Evolutionary conservation across 1,140 invertebrate genomes (phyloP).

Genomic region (Musca domestica): DNA sequence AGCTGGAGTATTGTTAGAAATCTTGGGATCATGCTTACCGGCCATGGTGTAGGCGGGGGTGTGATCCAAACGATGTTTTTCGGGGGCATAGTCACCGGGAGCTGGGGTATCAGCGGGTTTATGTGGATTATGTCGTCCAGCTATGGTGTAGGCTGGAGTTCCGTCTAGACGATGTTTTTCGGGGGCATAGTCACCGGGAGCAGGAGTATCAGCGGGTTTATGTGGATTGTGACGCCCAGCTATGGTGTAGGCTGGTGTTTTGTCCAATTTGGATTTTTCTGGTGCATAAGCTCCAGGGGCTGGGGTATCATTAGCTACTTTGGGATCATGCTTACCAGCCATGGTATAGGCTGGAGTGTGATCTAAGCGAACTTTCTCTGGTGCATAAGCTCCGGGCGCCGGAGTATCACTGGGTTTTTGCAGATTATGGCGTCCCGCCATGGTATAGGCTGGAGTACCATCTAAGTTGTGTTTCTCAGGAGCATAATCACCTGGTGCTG

Average conservation of each 20-base stretch:
- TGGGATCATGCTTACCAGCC: constrained; percentile 57
- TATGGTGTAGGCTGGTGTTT: constrained; percentile 61
- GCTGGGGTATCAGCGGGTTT: constrained; percentile 57
- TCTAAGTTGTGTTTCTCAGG: constrained; percentile 62
- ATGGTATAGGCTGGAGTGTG: constrained; percentile 63
- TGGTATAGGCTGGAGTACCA: constrained; percentile 55
- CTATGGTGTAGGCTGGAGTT: constrained; percentile 55
- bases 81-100: constrained; percentile 59
- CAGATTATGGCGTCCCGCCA: constrained; percentile 59
- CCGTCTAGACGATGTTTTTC: constrained; percentile 63
- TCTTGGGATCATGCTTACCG: constrained; percentile 53
- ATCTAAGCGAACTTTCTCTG: constrained; percentile 63
- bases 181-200: constrained; percentile 61
- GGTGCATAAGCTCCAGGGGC: constrained; percentile 62
- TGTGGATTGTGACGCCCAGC: constrained; percentile 57
- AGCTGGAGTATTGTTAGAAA: constrained; percentile 50
- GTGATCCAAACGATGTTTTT: constrained; percentile 64
- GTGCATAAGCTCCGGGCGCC: constrained; percentile 59
- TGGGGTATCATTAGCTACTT: constrained; percentile 66
- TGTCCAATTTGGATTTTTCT: constrained; percentile 62
- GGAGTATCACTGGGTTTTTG: constrained; percentile 57
- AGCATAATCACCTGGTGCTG: constrained; percentile 62
- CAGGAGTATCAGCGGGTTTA: constrained; percentile 60
- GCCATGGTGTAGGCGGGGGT: constrained; percentile 57
- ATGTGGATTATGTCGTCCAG: constrained; percentile 59